Conservation (phyloP, 2,797 vertebrate species). For the Poecilia velifera region DNA sequence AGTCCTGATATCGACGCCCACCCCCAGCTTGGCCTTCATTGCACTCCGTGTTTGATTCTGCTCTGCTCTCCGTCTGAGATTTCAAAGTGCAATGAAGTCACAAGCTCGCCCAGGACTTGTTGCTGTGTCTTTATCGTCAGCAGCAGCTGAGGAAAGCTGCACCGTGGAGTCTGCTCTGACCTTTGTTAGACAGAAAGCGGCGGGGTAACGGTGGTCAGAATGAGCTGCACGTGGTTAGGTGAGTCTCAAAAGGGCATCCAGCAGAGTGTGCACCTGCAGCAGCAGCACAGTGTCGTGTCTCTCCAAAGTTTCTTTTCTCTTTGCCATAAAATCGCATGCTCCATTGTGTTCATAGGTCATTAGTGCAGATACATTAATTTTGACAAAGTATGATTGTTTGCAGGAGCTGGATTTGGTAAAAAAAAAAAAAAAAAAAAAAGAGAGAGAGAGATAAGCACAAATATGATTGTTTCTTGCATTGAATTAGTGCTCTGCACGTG, state of each 20-base stretch:
- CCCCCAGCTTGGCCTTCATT: conserved; percentile 19
- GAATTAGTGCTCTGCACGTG: no score
- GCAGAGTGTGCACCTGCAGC: conserved; percentile 39
- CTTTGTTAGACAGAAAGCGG: conserved; percentile 56
- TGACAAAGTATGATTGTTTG: background rate
- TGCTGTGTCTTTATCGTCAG: conserved; percentile 37
- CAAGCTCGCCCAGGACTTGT: conserved; percentile 43
- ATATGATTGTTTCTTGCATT: background rate
- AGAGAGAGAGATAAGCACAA: background rate
- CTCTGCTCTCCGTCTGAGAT: conserved; percentile 28
- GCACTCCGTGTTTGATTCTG: conserved; percentile 33
- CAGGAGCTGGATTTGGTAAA: background rate
- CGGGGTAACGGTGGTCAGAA: conserved; percentile 45
- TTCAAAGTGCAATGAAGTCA: conserved; percentile 36
- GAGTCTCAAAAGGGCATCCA: conserved; percentile 56
- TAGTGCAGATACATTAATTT: background rate
- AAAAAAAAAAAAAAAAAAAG: background rate
- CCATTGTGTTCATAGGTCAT: background rate
- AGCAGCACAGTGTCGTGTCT: conserved; percentile 23
- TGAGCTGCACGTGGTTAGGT: conserved; percentile 34
- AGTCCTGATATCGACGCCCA: conserved; percentile 8
- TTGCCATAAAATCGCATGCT: conserved; percentile 19
- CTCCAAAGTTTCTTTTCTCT: background rate
- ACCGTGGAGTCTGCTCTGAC: conserved; percentile 55
- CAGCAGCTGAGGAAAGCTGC: conserved; percentile 32